A percentile compares a stretch with the other conserved stretches of the same genome.
phyloP scores from a whole-genome alignment of 1,140 invertebrate genomes.

The Wasmannia auropunctata region DNA sequence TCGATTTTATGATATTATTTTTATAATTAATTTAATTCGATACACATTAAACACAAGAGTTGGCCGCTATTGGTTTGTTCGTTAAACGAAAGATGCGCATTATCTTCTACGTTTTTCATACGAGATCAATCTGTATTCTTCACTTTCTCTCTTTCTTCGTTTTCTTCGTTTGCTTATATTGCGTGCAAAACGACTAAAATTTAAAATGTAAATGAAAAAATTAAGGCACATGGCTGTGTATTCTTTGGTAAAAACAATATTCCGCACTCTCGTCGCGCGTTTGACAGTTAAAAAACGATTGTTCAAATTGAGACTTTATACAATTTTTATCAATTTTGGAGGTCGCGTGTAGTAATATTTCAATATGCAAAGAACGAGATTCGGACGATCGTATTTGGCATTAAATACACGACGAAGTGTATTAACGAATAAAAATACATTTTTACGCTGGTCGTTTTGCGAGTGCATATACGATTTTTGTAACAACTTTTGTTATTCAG shows the following conservation, averaged over 20 bases:
- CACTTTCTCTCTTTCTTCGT: not conserved
- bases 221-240: no score
- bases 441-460: slow-evolving; percentile 59
- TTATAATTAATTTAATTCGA: slow-evolving; percentile 19
- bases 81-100: not conserved
- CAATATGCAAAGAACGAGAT: not conserved
- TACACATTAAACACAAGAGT: not conserved
- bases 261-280: not conserved
- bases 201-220: not conserved
- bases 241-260: not conserved
- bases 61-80: not conserved
- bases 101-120: not conserved
- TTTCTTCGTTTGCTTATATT: slow-evolving; percentile 27
- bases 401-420: not conserved
- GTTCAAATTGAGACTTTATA: not conserved
- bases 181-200: slow-evolving; percentile 64
- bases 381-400: not conserved
- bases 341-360: not conserved
- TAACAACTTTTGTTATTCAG: slow-evolving; percentile 42
- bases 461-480: slow-evolving; percentile 55
- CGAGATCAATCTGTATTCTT: not conserved
- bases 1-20: not conserved
- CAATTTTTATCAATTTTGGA: not conserved
- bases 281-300: not conserved
- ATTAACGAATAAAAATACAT: not conserved